phyloP scores from a whole-genome alignment of 2,113 vertebrate species.

The Scalopus aquaticus region DNA sequence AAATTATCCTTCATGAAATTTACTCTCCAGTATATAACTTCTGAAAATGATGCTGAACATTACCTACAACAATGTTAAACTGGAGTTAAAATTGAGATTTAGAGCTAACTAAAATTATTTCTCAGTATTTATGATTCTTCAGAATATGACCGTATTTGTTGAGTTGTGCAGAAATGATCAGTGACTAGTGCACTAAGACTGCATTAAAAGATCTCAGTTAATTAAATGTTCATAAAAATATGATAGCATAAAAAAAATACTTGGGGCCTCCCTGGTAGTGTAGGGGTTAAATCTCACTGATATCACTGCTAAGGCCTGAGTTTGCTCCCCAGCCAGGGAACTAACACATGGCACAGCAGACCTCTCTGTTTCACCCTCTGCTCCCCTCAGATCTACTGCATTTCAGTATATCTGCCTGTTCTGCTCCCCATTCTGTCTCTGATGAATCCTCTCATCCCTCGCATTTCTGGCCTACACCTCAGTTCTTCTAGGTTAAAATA shows the following conservation, averaged over 20 bases:
- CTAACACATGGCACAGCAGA: background rate
- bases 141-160: background rate
- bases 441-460: too few species aligned
- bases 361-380: too few species aligned
- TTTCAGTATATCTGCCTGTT: too few species aligned
- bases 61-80: background rate
- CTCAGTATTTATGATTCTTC: background rate
- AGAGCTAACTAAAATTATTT: background rate
- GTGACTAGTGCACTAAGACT: background rate
- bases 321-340: too few species aligned
- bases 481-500: background rate
- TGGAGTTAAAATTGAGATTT: background rate
- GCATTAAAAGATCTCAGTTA: background rate
- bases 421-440: too few species aligned
- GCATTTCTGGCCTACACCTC: too few species aligned
- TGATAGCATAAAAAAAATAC: background rate
- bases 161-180: background rate
- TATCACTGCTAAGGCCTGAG: too few species aligned
- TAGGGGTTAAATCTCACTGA: too few species aligned
- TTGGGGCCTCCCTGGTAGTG: too few species aligned
- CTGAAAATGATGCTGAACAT: background rate
- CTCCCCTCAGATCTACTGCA: too few species aligned
- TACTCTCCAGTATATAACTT: background rate
- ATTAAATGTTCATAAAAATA: background rate
- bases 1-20: background rate